Percentiles rank a stretch among this genome's conserved stretches.
These are phyloP conservation scores for Macaria notata DNA, from an alignment of 2,888 invertebrate genomes.

Conservation along the genomic window DNA sequence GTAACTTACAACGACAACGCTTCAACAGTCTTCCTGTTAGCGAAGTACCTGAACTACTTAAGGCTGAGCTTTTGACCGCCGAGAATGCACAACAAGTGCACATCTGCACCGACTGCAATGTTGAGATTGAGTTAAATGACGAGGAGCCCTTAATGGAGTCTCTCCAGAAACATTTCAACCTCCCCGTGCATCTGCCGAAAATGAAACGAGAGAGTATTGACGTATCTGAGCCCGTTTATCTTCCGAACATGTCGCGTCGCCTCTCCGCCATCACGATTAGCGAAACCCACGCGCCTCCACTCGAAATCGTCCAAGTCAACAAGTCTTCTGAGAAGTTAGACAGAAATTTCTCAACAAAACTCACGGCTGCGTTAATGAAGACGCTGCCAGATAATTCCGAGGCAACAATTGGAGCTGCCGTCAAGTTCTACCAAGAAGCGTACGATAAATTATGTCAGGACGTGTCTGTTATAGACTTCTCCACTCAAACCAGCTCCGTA, in stretches of 20 bases:
- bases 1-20: slow-evolving; percentile 67
- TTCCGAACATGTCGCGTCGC: slow-evolving; percentile 73
- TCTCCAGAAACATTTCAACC: slow-evolving; percentile 67
- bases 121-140: slow-evolving; percentile 70
- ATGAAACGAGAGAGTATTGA: slow-evolving; percentile 71
- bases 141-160: slow-evolving; percentile 75
- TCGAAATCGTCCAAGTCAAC: slow-evolving; percentile 54
- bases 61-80: slow-evolving; percentile 58
- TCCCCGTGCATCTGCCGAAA: slow-evolving; percentile 67
- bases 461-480: slow-evolving; percentile 59
- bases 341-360: slow-evolving; percentile 55
- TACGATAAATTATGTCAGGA: slow-evolving; percentile 64
- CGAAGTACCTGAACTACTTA: slow-evolving; percentile 71
- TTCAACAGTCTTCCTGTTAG: slow-evolving; percentile 75
- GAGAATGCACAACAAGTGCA: slow-evolving; percentile 71
- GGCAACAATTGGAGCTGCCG: slow-evolving; percentile 62
- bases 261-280: slow-evolving; percentile 66
- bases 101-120: slow-evolving; percentile 72
- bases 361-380: slow-evolving; percentile 61
- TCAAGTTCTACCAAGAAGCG: slow-evolving; percentile 64
- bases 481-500: slow-evolving; percentile 64
- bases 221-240: slow-evolving; percentile 66
- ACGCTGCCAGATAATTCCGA: slow-evolving; percentile 71
- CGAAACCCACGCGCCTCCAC: slow-evolving; percentile 49
- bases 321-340: slow-evolving; percentile 65